These are phyloP conservation scores for Sisyra terminalis DNA, from an alignment of 2,888 invertebrate genomes.

Conservation along the genomic window DNA sequence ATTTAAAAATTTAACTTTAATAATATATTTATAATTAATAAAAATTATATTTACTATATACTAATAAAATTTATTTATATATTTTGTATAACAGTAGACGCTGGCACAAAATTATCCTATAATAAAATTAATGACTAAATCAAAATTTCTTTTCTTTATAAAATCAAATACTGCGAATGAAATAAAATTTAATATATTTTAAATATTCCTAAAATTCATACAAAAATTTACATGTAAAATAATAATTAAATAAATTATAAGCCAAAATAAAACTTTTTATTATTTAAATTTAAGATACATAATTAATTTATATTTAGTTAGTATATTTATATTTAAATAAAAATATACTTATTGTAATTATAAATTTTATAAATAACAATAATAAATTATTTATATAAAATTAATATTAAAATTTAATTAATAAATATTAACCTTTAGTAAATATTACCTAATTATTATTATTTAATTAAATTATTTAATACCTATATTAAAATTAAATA, in stretches of 20 bases:
- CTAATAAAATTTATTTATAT: slow-evolving; percentile 36
- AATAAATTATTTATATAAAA: too few species aligned
- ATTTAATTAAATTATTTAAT: too few species aligned
- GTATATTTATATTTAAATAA: too few species aligned
- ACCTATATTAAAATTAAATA: too few species aligned
- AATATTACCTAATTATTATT: too few species aligned
- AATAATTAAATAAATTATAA: slow-evolving; percentile 31
- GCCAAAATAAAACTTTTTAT: slow-evolving; percentile 31
- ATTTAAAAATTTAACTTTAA: slow-evolving; percentile 41
- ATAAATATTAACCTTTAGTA: too few species aligned
- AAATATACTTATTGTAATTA: too few species aligned
- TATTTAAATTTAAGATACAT: background rate
- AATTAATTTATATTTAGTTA: background rate
- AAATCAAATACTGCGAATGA: slow-evolving; percentile 31
- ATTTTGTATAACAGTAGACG: slow-evolving; percentile 51
- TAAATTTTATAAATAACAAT: too few species aligned
- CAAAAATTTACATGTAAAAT: slow-evolving; percentile 39
- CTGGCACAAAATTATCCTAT: slow-evolving; percentile 50
- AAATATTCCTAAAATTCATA: slow-evolving; percentile 26
- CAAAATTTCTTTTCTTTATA: slow-evolving; percentile 41
- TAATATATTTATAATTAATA: slow-evolving; percentile 26
- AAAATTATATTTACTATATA: slow-evolving; percentile 24
- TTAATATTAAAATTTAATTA: too few species aligned
- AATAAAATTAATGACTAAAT: slow-evolving; percentile 39
- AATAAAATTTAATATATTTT: slow-evolving; percentile 23